Conservation (phyloP, 1,140 invertebrate genomes). For the Scylla paramamosain region DNA sequence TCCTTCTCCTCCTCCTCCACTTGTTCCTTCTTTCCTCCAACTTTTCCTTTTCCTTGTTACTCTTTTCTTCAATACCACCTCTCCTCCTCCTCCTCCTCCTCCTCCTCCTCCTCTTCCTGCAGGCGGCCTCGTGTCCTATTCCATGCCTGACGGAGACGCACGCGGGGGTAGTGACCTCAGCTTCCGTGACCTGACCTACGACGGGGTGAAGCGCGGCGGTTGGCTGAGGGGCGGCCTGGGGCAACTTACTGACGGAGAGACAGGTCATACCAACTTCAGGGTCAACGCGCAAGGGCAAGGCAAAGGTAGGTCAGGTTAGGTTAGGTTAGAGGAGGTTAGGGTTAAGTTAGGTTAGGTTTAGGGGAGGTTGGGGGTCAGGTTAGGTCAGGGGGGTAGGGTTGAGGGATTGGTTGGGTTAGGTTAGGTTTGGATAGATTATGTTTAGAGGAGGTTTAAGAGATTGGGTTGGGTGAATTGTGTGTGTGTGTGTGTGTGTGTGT, state of each 20-base stretch:
- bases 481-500: no score
- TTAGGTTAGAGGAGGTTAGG: neutral
- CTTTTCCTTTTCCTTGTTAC: no score
- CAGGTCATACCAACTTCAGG: conserved; percentile 65
- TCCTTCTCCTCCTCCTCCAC: no score
- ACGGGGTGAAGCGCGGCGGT: conserved; percentile 45
- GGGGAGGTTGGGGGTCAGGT: neutral
- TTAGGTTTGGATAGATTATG: no score
- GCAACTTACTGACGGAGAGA: conserved; percentile 65
- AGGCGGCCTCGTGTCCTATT: conserved; percentile 66
- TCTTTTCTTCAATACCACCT: no score
- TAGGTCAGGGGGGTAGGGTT: neutral
- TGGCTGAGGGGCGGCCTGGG: conserved; percentile 62
- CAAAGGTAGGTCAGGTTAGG: conserved; percentile 39
- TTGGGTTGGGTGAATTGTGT: neutral
- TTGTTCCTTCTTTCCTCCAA: no score
- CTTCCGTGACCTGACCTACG: conserved; percentile 74
- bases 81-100: neutral
- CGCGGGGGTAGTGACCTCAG: conserved; percentile 35
- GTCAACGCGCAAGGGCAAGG: conserved; percentile 44
- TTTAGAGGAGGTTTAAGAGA: neutral
- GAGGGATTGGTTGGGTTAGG: neutral
- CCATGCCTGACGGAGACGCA: conserved; percentile 63
- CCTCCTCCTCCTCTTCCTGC: neutral
- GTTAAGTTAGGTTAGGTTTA: neutral